phyloP scores from a whole-genome alignment of 1,140 invertebrate species.

The Brachystomella parvula region DNA sequence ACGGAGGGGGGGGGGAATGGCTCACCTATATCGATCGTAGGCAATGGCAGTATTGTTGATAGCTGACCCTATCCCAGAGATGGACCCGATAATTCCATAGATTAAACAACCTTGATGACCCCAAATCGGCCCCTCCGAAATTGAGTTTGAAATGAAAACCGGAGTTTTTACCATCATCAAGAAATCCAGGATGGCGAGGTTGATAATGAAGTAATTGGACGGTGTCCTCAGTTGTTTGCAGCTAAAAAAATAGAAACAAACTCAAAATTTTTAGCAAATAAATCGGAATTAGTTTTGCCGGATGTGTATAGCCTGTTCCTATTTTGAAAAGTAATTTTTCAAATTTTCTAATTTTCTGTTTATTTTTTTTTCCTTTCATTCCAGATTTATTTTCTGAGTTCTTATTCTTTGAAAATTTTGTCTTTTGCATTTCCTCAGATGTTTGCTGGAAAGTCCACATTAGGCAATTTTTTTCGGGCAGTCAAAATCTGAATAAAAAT shows the following conservation, averaged over 20 bases:
- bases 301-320: no score
- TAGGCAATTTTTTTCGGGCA: no score
- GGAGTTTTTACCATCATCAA: conserved; percentile 80
- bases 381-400: no score
- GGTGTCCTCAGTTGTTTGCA: conserved; percentile 73
- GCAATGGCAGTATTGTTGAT: conserved; percentile 71
- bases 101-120: conserved; percentile 67
- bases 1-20: no score
- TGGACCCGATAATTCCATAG: conserved; percentile 64
- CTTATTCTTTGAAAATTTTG: no score
- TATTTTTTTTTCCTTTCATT: no score
- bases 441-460: no score
- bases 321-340: no score
- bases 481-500: not conserved
- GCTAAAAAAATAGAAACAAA: conserved; percentile 47
- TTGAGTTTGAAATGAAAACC: conserved; percentile 78
- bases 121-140: conserved; percentile 63
- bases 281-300: not conserved
- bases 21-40: conserved; percentile 62
- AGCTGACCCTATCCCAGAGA: conserved; percentile 67
- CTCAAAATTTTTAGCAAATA: not conserved
- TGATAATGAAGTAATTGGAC: conserved; percentile 82
- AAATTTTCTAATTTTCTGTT: no score
- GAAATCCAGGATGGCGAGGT: conserved; percentile 76
- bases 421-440: no score